Conservation (phyloP, 2,888 invertebrate genomes). For the Diadromus collaris region DNA sequence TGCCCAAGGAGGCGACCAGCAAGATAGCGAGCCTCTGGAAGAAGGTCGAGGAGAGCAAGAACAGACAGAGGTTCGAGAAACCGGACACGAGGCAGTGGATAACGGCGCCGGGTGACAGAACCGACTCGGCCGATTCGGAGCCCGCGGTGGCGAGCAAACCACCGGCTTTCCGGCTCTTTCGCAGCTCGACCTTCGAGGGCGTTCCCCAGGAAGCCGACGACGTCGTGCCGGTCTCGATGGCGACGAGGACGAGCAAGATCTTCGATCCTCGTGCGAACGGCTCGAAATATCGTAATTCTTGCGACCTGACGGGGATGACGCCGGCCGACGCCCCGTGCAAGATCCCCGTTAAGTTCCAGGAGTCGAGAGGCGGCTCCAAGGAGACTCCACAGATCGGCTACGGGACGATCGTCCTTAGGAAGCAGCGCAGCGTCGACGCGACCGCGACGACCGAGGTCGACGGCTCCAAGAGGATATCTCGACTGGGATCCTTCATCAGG, state of each 20-base stretch:
- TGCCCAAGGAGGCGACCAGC: conserved; percentile 86
- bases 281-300: conserved; percentile 73
- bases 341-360: conserved; percentile 71
- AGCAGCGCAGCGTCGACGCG: conserved; percentile 65
- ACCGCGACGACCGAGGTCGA: conserved; percentile 69
- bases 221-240: neutral
- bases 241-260: conserved; percentile 46
- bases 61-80: conserved; percentile 81
- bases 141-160: conserved; percentile 61
- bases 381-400: conserved; percentile 54
- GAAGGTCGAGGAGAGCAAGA: conserved; percentile 87
- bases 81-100: conserved; percentile 85
- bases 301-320: conserved; percentile 73
- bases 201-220: conserved; percentile 67
- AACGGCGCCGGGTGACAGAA: conserved; percentile 70
- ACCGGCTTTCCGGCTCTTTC: conserved; percentile 78
- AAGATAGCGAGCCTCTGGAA: conserved; percentile 92
- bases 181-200: conserved; percentile 86
- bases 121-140: conserved; percentile 39
- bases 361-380: conserved; percentile 56
- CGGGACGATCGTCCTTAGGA: conserved; percentile 66
- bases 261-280: conserved; percentile 53
- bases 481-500: conserved; percentile 81
- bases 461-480: conserved; percentile 79
- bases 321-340: conserved; percentile 70